Evolutionary conservation across 2,888 invertebrate species (phyloP).

Genomic region (Drosophila nr. fundita): DNA sequence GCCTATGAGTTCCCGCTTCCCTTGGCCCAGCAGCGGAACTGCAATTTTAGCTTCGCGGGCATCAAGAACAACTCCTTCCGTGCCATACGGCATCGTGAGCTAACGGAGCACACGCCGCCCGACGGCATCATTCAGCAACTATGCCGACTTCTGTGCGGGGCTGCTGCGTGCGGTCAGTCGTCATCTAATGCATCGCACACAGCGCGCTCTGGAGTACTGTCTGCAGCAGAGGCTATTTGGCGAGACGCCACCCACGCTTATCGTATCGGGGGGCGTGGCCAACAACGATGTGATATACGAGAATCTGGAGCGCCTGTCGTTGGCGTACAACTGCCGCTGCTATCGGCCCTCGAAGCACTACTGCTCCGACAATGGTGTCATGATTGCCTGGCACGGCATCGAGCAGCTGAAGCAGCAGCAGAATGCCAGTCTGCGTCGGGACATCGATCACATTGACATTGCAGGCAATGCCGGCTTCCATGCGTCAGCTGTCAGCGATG

Average conservation of each 20-base stretch:
- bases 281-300: conserved; percentile 93
- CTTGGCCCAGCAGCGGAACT: conserved; percentile 89
- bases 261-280: conserved; percentile 98
- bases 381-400: conserved; percentile 99
- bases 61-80: conserved; percentile 88
- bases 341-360: conserved; percentile 92
- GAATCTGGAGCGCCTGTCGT: conserved; percentile 89
- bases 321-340: conserved; percentile 88
- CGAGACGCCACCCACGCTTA: conserved; percentile 86
- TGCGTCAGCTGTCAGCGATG: conserved; percentile 62
- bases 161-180: conserved; percentile 90
- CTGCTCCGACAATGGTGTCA: conserved; percentile 99
- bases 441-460: conserved; percentile 87
- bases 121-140: conserved; percentile 91
- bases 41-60: conserved; percentile 97
- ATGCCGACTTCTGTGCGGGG: conserved; percentile 93
- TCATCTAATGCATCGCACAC: conserved; percentile 93
- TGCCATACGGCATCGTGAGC: conserved; percentile 87
- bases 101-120: conserved; percentile 86
- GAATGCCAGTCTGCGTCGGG: conserved; percentile 49
- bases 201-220: conserved; percentile 92
- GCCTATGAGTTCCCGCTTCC: conserved; percentile 89
- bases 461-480: conserved; percentile 77
- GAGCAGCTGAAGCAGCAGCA: conserved; percentile 87
- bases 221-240: conserved; percentile 87